A percentile compares a stretch with the other conserved stretches of the same genome.
Conservation (phyloP, 37 sponge, comb jelly and placozoan genomes). For the Aplysina aerophoba region DNA sequence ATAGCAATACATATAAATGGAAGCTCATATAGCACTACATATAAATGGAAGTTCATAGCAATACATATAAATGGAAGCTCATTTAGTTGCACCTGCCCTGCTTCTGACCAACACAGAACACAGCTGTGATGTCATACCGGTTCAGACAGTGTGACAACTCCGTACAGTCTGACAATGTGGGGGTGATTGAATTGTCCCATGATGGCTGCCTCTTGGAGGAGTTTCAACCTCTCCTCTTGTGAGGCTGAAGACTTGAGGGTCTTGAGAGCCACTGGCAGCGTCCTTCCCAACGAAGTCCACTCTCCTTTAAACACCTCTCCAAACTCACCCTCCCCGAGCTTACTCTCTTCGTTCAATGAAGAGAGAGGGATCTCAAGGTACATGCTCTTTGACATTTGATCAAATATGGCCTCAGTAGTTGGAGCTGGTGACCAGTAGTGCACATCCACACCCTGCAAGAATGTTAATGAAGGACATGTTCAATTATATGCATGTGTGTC, state of each 20-base stretch:
- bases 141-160: background rate
- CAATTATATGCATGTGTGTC: too few species aligned
- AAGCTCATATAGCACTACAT: too few species aligned
- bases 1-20: too few species aligned
- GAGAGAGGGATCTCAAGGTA: too few species aligned
- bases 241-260: constrained; percentile 25
- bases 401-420: too few species aligned
- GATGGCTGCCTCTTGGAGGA: constrained; percentile 27
- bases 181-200: constrained; percentile 17
- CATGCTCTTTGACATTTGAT: too few species aligned
- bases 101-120: background rate
- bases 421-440: too few species aligned
- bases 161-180: constrained; percentile 13
- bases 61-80: too few species aligned
- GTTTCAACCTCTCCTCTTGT: background rate
- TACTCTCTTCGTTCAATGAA: background rate
- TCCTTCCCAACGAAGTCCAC: background rate
- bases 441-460: too few species aligned
- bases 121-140: background rate
- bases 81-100: too few species aligned
- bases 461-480: too few species aligned
- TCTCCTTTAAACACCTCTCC: constrained; percentile 4
- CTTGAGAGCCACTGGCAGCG: constrained; percentile 3
- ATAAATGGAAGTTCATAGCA: too few species aligned
- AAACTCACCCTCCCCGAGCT: constrained; percentile 3